phyloP scores from a whole-genome alignment of 1,140 invertebrate genomes.

The Drosophila pallidifrons region DNA sequence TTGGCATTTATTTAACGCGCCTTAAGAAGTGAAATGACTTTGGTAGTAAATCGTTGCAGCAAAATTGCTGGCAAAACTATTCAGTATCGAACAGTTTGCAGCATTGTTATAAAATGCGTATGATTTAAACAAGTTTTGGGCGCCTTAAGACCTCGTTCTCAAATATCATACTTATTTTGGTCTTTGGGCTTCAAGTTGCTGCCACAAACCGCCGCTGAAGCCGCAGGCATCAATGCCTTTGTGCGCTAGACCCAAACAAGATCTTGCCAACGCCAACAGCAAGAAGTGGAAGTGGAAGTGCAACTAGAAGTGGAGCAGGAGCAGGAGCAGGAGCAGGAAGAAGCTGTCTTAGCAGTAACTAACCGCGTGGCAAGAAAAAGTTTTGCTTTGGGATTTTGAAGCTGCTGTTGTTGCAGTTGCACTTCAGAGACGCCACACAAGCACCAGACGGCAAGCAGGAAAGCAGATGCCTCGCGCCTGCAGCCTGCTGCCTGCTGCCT shows the following conservation, averaged over 20 bases:
- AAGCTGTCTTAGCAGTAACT: slow-evolving; percentile 46
- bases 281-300: not conserved
- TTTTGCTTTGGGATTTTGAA: slow-evolving; percentile 75
- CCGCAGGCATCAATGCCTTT: slow-evolving; percentile 52
- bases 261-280: slow-evolving; percentile 20
- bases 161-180: slow-evolving; percentile 33
- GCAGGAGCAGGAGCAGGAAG: not conserved
- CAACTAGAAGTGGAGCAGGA: not conserved
- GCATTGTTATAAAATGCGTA: slow-evolving; percentile 35
- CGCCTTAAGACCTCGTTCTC: slow-evolving; percentile 34
- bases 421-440: slow-evolving; percentile 78
- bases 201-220: slow-evolving; percentile 17
- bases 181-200: slow-evolving; percentile 32
- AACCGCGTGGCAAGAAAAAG: slow-evolving; percentile 76
- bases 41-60: not conserved
- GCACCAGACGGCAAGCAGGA: slow-evolving; percentile 56
- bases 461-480: slow-evolving; percentile 18
- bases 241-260: slow-evolving; percentile 46
- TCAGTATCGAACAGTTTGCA: slow-evolving; percentile 36
- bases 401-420: slow-evolving; percentile 63
- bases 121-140: slow-evolving; percentile 45
- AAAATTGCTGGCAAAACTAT: slow-evolving; percentile 13
- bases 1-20: slow-evolving; percentile 4
- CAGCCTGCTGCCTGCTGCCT: slow-evolving; percentile 2
- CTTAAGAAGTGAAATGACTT: not conserved